A percentile compares a stretch with the other conserved stretches of the same genome.
Conservation (phyloP, 2,888 invertebrate species). For the Cylloceria caligata region DNA sequence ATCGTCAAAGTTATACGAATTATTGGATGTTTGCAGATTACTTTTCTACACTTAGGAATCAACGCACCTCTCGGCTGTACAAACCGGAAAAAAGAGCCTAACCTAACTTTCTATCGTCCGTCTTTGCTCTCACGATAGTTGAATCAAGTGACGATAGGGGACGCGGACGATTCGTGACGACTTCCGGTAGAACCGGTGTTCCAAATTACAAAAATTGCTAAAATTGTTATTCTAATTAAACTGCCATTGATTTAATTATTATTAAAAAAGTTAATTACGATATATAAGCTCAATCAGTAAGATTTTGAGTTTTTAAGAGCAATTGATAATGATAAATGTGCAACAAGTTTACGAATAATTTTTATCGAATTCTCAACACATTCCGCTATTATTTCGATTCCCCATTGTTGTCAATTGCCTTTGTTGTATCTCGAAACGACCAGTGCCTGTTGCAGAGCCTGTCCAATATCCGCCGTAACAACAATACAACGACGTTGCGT, state of each 20-base stretch:
- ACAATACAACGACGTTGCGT: conserved; percentile 20
- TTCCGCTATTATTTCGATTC: background rate
- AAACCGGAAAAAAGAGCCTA: conserved; percentile 79
- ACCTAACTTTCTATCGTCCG: conserved; percentile 68
- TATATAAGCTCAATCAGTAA: too few relatives aligned
- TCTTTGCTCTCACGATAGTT: conserved; percentile 15
- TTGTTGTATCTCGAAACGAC: background rate
- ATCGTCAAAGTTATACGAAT: conserved; percentile 51
- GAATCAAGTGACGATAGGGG: conserved; percentile 22
- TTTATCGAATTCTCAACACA: background rate
- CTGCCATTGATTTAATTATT: too few relatives aligned
- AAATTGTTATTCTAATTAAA: too few relatives aligned
- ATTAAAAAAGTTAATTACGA: too few relatives aligned
- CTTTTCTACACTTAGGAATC: conserved; percentile 65
- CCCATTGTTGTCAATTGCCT: conserved; percentile 7
- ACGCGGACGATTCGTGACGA: background rate
- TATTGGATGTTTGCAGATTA: conserved; percentile 80
- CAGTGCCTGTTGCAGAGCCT: background rate
- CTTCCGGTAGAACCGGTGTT: conserved; percentile 42
- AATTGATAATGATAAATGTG: too few relatives aligned
- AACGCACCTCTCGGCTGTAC: conserved; percentile 78
- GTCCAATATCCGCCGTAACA: background rate
- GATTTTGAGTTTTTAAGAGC: too few relatives aligned
- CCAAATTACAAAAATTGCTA: conserved; percentile 15
- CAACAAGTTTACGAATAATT: background rate